Percentiles rank a stretch among this genome's conserved stretches.
phyloP scores from a whole-genome alignment of 1,140 invertebrate genomes.

The Drosophila sucinea region DNA sequence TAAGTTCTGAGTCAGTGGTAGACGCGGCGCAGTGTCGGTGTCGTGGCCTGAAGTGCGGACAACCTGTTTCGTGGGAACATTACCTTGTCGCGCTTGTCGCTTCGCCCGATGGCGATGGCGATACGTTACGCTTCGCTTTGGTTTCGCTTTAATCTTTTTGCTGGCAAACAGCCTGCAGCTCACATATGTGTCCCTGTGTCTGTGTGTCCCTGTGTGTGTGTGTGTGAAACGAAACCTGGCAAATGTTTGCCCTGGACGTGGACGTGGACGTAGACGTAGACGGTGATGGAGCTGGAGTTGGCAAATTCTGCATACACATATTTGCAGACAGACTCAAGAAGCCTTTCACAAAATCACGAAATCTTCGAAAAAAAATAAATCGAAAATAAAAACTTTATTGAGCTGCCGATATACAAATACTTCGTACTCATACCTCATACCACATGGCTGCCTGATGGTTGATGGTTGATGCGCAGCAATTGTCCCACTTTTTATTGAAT shows the following conservation, averaged over 20 bases:
- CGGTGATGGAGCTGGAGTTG: constrained; percentile 28
- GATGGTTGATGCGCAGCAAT: constrained; percentile 59
- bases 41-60: constrained; percentile 80
- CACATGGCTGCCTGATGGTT: constrained; percentile 15
- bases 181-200: constrained; percentile 14
- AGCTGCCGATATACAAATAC: constrained; percentile 40
- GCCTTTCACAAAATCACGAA: constrained; percentile 79
- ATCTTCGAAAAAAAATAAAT: constrained; percentile 67
- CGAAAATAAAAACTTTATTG: constrained; percentile 48
- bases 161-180: constrained; percentile 35
- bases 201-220: constrained; percentile 11
- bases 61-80: constrained; percentile 83
- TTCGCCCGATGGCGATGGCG: constrained; percentile 71
- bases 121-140: constrained; percentile 81
- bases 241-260: constrained; percentile 51
- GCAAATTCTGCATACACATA: constrained; percentile 68
- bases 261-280: constrained; percentile 4
- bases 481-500: constrained; percentile 81
- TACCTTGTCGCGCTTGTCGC: constrained; percentile 82
- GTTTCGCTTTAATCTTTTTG: constrained; percentile 76
- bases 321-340: constrained; percentile 64
- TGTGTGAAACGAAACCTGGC: constrained; percentile 56
- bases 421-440: not conserved
- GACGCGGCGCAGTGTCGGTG: constrained; percentile 39
- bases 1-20: constrained; percentile 24